Base-by-base conservation (phyloP, 2,888 invertebrate species). In the Venustoraphidia nigricollis region DNA sequence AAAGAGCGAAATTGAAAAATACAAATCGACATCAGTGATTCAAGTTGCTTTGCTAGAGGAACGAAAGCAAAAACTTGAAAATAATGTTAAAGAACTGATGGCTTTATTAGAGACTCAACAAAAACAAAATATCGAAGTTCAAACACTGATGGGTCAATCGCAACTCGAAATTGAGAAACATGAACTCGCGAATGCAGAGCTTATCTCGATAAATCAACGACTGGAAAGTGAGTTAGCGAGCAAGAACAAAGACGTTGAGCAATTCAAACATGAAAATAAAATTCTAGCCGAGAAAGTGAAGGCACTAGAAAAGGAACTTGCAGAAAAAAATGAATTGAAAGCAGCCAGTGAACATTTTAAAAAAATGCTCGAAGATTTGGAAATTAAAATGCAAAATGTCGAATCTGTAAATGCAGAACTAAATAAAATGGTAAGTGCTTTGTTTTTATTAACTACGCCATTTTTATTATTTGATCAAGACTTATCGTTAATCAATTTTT, bases 271-370 rank as follows among this genome's bases (percentile, higher is more conserved):
- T 57, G 56, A 35, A 51, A 53, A 8, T 45, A 55, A 58, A 34
- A 59, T 58, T 50, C 62, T 62, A 46, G 59, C 59, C 44, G 47
- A 46, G 10, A 61, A 60, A 50, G 49, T 55, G 6, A 48, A 50
- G 8, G 57, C 58, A 36, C 58, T 56, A 44, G 64, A 65, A 52
- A 50, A 42, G 4, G 60, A 64, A 51, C 53, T 60, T 38, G 53
- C 55, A 39, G 63, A 65, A 43, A 51, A 57, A 37, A 55, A 55
- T 11, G 53, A 27, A 27, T 27, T 6, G 27, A 27, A 27, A 27
- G 6, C 27, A 6, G 27, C 27, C 27, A 6, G 27, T 27, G 27
- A 27, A 27, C 27, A 27, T 27, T 27, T 27, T 27, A 27, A 27
- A 27, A 27, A 27, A 6, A 27, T 27, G 27, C 6, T 27, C 27